Base-by-base conservation (phyloP, 1,140 invertebrate species). In the Meteorus sp. region DNA sequence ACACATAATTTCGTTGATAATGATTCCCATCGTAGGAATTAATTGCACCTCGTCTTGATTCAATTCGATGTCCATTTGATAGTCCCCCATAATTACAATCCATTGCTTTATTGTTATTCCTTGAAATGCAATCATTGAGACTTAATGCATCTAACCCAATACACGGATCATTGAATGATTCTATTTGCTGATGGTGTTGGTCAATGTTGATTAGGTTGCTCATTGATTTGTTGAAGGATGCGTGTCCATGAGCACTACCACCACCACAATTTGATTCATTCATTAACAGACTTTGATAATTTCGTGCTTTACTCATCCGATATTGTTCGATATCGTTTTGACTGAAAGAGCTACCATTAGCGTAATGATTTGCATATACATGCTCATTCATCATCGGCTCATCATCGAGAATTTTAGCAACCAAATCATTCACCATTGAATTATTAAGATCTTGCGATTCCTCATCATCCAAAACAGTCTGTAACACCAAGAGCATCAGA, bases 351-450 rank as follows among this genome's bases (percentile, higher is more conserved):
- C 72, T 71, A 17, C 65, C 68, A 59, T 72, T 33, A 33, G 6
- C 74, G 48, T 67, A 78, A 8, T 63, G 70, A 59, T 63, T 68
- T 7, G 67, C 65, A 64, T 72, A 83, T 62, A 74, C 66, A 62
- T 75, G 72, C 35, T 76, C 72, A 35, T 75, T 74, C 62, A 78
- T 66, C 44, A 82, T 76, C 58, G 81, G 80, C 57, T 84, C 82
- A 51, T 86, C 85, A 63, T 85, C 85, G 15, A 86, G 78, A 64
- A 85, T 84, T 66, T 86, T 86, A 23, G 84, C 84, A 63, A 85
- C 85, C 67, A 86, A 75, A 70, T 86, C 85, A 59, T 84, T 83
- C 41, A 86, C 83, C 82, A 86, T 84, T n/a, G 84, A 80, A 64
- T 83, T 85, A 63, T 85, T 83, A 59, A 85, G 59, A 65, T 77